A percentile compares a stretch with the other conserved stretches of the same genome.
These are phyloP conservation scores for Yoshiicerus persimilis DNA, from an alignment of 1,140 invertebrate species.

Conservation along the genomic window DNA sequence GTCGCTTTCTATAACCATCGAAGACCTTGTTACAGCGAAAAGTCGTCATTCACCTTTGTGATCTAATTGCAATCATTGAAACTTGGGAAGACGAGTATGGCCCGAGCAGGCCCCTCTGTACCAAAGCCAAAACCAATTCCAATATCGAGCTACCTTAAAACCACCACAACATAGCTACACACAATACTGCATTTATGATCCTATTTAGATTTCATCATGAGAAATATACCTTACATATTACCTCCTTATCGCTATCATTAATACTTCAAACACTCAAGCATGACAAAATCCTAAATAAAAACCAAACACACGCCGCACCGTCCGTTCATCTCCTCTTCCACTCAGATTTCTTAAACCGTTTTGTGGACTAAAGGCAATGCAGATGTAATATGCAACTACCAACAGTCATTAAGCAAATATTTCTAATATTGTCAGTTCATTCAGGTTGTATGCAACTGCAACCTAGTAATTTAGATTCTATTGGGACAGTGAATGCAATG, in stretches of 20 bases:
- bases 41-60: constrained; percentile 14
- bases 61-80: constrained; percentile 20
- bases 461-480: no score
- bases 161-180: not conserved
- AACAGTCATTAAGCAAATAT: no score
- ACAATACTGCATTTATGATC: not conserved
- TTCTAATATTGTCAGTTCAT: no score
- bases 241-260: not conserved
- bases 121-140: not conserved
- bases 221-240: not conserved
- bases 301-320: not conserved
- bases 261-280: not conserved
- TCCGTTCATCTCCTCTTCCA: no score
- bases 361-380: no score
- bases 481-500: no score
- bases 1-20: not conserved
- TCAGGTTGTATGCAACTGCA: no score
- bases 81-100: constrained; percentile 7
- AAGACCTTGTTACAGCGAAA: constrained; percentile 1
- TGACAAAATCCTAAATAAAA: not conserved
- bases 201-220: not conserved
- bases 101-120: not conserved
- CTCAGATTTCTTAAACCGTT: no score
- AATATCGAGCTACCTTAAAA: not conserved
- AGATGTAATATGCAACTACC: no score